Percentiles rank a stretch among this genome's conserved stretches.
These are phyloP conservation scores for Parotia lawesii DNA, from an alignment of 2,113 vertebrate genomes.

Conservation along the genomic window DNA sequence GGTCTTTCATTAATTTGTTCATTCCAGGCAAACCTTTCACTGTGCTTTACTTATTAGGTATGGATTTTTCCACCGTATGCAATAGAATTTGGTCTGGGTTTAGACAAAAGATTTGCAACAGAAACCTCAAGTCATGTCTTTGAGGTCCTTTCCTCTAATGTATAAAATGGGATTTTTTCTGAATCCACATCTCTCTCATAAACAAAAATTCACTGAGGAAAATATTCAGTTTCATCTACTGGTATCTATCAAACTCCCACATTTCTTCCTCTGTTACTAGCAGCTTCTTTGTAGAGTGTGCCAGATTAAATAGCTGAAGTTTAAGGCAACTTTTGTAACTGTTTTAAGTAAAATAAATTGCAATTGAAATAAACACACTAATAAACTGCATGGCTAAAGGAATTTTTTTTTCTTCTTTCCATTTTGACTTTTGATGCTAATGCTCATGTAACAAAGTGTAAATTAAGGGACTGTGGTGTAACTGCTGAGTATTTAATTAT, in stretches of 20 bases:
- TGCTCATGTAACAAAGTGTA: background rate
- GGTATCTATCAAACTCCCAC: background rate
- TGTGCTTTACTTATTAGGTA: background rate
- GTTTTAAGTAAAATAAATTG: background rate
- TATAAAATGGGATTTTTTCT: background rate
- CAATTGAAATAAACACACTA: background rate
- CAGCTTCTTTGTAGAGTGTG: background rate
- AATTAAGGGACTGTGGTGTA: background rate
- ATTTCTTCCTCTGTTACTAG: background rate
- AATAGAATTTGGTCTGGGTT: background rate
- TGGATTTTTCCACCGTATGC: background rate
- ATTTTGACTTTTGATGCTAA: background rate
- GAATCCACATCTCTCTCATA: background rate
- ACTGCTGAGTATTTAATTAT: background rate
- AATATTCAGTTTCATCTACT: background rate
- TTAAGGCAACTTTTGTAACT: background rate
- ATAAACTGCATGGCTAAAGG: background rate
- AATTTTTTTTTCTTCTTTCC: background rate
- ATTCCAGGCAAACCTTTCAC: background rate
- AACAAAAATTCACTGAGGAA: background rate
- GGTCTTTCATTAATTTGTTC: background rate
- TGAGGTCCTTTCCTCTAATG: background rate
- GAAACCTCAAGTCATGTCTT: background rate
- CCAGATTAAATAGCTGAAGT: background rate
- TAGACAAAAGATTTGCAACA: background rate